phyloP scores from a whole-genome alignment of 2,888 invertebrate genomes.

The Limnephilus lunatus region DNA sequence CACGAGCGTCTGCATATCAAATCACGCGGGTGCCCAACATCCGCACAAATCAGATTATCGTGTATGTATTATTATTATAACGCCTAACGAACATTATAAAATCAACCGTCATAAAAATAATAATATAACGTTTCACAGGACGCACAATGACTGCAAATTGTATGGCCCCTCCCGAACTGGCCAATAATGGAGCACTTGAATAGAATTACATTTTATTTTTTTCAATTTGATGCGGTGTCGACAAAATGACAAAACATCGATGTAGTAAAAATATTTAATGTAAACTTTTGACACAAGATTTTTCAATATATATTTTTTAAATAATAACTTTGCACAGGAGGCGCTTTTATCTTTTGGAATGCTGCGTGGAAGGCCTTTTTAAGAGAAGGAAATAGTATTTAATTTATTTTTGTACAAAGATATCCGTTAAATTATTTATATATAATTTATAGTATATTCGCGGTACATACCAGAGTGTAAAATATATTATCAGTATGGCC shows the following conservation, averaged over 20 bases:
- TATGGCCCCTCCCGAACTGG: constrained; percentile 55
- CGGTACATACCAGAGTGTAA: no score
- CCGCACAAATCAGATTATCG: constrained; percentile 22
- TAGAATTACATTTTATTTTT: neutral
- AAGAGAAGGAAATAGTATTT: no score
- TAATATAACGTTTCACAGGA: constrained; percentile 49
- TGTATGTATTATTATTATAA: constrained; percentile 38
- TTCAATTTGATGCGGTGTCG: neutral
- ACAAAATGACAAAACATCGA: neutral
- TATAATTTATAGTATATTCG: no score
- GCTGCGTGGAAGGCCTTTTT: no score
- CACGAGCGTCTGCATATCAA: constrained; percentile 3
- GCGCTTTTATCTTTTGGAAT: no score
- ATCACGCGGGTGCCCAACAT: neutral
- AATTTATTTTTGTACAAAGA: no score
- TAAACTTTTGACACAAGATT: no score
- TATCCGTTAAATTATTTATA: no score
- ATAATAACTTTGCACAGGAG: no score
- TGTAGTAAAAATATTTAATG: neutral
- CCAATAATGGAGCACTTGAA: constrained; percentile 54
- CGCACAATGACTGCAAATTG: constrained; percentile 52
- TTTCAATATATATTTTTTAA: no score
- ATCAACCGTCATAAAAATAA: constrained; percentile 51
- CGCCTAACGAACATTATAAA: constrained; percentile 52
- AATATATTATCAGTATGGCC: no score